Evolutionary conservation across 2,113 vertebrate species (phyloP).

Genomic region (Cynoglossus semilaevis): DNA sequence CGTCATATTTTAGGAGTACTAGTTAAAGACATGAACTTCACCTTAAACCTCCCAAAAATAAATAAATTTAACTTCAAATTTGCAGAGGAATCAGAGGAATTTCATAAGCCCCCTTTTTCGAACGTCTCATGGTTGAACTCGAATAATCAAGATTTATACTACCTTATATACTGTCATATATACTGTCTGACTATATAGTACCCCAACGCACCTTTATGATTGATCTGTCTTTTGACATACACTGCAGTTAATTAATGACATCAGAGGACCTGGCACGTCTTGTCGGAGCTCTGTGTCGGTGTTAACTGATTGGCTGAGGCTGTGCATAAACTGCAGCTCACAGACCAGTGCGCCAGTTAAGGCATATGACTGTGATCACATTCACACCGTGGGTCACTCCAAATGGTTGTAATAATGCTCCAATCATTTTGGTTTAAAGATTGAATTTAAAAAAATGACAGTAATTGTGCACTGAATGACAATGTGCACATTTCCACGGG

Average conservation of each 20-base stretch:
- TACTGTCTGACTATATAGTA: no score
- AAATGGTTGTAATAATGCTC: neutral
- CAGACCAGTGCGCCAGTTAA: neutral
- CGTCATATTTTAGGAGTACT: no score
- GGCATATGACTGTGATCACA: neutral
- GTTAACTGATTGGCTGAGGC: neutral
- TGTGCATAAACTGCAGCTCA: neutral
- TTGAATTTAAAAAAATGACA: neutral
- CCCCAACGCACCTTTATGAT: neutral
- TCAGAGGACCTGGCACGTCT: neutral
- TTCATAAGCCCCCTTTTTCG: no score
- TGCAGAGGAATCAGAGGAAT: no score
- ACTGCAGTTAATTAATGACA: slow-evolving; percentile 2
- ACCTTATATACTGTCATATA: no score
- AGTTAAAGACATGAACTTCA: no score
- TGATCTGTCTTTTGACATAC: neutral
- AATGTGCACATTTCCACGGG: neutral
- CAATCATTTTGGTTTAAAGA: neutral
- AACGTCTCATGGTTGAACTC: no score
- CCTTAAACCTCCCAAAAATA: no score
- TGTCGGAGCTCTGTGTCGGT: neutral
- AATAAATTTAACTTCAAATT: no score
- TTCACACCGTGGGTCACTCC: no score
- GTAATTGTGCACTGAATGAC: neutral
- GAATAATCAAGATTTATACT: no score